Evolutionary conservation across 2,113 vertebrate genomes (phyloP), one percentile per base, ranked within the genome.

Genomic region (Tragelaphus buxtoni): DNA sequence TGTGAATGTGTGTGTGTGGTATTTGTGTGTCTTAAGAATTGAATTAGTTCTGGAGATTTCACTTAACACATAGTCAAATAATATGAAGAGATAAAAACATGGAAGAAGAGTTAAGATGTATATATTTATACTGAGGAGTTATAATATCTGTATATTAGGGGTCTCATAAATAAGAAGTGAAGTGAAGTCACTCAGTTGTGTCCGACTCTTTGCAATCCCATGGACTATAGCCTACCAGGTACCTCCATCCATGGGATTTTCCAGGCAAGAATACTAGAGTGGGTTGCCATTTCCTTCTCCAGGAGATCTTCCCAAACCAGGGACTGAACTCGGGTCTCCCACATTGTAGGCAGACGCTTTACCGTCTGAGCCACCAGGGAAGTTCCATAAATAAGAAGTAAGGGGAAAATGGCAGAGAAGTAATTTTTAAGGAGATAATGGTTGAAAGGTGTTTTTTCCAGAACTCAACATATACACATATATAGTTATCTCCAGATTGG

Each of bases 341-440:
- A 0, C 65, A 39, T 12, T 39, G n/a, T 39, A 39, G 35, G 35
- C 65, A 72, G 65, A 72, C 0, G 0, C 35, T 39, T 39, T 39
- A 39, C 20, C 1, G 1, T 72, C 65, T 72, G 18, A 72, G 35
- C 35, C 20, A 72, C 20, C 18, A 39, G n/a, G 9, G 9, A 72
- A 72, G 35, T 72, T 72, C 20, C 35, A 39, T 72, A 72, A 39
- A 39, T 39, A 72, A 47, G 18, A 93, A 88, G 76, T 10, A 84
- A 39, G 16, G 26, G 3, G 58, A 17, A 93, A 76, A 80, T 45
- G 13, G 7, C 28, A 93, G 22, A 76, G 56, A 76, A 55, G 2
- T 45, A 47, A 53, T 87, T 76, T 87, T 63, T 92, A 58, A 95
- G 69, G 49, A 87, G 35, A 82, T 39, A 30, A 95, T 58, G 61